Base-by-base conservation (phyloP, 2,888 invertebrate genomes). In the Meteorus cinctellus region DNA sequence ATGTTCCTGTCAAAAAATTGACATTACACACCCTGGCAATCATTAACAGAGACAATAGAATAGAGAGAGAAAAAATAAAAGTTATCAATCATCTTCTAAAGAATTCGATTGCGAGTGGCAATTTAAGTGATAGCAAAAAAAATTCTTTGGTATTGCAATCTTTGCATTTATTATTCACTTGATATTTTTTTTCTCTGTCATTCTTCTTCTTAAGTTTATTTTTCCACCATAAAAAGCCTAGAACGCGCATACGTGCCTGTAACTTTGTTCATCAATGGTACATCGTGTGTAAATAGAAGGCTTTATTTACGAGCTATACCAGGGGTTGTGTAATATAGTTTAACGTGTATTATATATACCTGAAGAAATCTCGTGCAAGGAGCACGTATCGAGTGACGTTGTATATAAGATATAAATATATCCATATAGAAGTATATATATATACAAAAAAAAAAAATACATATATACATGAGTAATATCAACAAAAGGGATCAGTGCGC, bases 301-400 rank as follows among this genome's bases (percentile, higher is more conserved):
- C 16, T 63, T 62, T 72, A 72, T 72, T 72, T 72, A 72, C 63
- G 63, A 72, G 62, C 63, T 8, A 45, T 29, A 59, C 2, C 12
- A 4, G 48, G 45, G 24, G 24, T 10, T 34, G 60, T 59, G 14
- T 71, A 27, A 31, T 29, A 29, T 51, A 24, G 45, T 63, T 41
- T 55, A 55, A 55, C 55, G 55, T 55, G 19, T 55, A 4, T 55
- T 55, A 55, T 19, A 55, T 19, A 55, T 19, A 55, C 55, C 27
- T 60, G n/a, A 45, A n/a, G 27, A 31, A 72, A 72, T 72, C 41
- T 72, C 63, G 48, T 72, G 48, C 48, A 48, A 41, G 45, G 1
- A 48, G 24, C 27, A 34, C 55, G 29, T 34, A 51, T 69, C 55
- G 31, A 68, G 29, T 48, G 48, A 48, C n/a, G 48, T 48, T 48